Conservation (phyloP, 2,113 vertebrate genomes). For the Elephas maximus region DNA sequence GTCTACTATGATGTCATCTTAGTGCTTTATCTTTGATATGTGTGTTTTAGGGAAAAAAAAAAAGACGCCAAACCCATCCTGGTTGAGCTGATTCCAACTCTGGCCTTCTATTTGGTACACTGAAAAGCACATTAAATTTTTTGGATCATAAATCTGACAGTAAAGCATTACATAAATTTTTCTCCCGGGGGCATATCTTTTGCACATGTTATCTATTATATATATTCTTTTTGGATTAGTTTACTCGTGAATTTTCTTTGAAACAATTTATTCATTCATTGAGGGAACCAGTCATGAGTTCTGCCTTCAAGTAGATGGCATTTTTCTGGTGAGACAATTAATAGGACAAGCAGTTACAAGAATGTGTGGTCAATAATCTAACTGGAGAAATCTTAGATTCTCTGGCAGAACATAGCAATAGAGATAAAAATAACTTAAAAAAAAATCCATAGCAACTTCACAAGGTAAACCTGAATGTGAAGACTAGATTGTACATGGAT, state of each 20-base stretch:
- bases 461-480: constrained; percentile 18
- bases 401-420: not conserved
- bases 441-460: not conserved
- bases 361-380: not conserved
- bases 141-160: constrained; percentile 22
- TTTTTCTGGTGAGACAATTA: constrained; percentile 41
- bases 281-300: not conserved
- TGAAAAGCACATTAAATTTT: constrained; percentile 31
- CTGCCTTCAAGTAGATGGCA: not conserved
- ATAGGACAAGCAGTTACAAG: not conserved
- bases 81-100: too few relatives aligned
- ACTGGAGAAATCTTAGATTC: not conserved
- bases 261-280: not conserved
- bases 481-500: not conserved
- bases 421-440: not conserved
- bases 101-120: not conserved
- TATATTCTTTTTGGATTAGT: not conserved
- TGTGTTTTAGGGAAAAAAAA: constrained; percentile 40
- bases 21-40: constrained; percentile 18
- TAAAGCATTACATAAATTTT: constrained; percentile 11
- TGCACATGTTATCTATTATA: not conserved
- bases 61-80: too few relatives aligned
- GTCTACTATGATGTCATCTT: not conserved
- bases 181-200: not conserved
- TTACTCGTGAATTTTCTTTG: constrained; percentile 25